Evolutionary conservation across 2,113 vertebrate genomes (phyloP).

Genomic region (Psephotus haematonotus): DNA sequence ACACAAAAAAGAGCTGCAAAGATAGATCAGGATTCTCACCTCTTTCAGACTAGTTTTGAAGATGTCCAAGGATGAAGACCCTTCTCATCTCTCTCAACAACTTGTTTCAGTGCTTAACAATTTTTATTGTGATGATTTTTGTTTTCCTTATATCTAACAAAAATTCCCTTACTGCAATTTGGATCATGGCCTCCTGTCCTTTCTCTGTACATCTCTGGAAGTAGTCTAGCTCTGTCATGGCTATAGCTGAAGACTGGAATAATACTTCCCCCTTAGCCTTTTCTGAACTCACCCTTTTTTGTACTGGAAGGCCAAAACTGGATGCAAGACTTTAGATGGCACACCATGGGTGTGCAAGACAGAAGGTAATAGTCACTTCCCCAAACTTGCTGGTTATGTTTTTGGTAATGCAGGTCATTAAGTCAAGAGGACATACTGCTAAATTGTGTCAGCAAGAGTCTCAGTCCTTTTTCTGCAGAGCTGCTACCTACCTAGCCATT

Average conservation of each 20-base stretch:
- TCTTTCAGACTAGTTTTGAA: background rate
- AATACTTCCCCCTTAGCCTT: background rate
- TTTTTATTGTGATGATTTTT: background rate
- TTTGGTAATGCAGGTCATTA: background rate
- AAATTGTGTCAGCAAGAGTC: background rate
- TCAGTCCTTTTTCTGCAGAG: background rate
- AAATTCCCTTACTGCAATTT: background rate
- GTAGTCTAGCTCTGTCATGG: background rate
- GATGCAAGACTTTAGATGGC: background rate
- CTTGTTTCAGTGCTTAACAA: background rate
- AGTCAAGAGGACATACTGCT: background rate
- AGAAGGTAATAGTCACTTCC: background rate
- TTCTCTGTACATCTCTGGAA: background rate
- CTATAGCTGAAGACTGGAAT: background rate
- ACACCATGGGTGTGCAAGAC: rapidly evolving
- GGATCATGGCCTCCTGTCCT: background rate
- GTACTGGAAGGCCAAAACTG: background rate
- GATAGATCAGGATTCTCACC: background rate
- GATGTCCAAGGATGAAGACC: background rate
- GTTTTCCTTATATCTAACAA: background rate
- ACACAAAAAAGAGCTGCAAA: background rate
- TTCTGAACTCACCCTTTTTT: background rate
- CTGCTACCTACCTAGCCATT: rapidly evolving
- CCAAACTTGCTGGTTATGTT: background rate
- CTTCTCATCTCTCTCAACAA: background rate